A percentile compares a stretch with the other conserved stretches of the same genome.
phyloP scores from a whole-genome alignment of 1,140 invertebrate species.

The Aradophagus sp. region DNA sequence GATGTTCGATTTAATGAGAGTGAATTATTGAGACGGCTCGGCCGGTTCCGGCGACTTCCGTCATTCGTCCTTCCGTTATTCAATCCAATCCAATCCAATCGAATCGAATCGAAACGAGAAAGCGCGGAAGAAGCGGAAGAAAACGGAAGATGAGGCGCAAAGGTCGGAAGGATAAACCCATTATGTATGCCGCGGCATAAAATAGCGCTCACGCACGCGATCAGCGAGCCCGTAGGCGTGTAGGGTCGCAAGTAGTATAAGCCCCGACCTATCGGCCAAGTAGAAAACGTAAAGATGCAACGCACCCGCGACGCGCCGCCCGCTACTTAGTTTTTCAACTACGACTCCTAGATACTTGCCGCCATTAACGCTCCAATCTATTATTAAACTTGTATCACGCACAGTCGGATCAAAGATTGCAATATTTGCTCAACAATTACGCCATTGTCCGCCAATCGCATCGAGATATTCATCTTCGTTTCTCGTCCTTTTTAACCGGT shows the following conservation, averaged over 20 bases:
- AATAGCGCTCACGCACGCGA: constrained; percentile 51
- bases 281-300: constrained; percentile 61
- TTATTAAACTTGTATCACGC: too few species aligned
- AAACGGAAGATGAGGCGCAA: constrained; percentile 44
- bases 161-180: constrained; percentile 47
- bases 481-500: too few species aligned
- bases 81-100: too few species aligned
- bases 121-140: constrained; percentile 42
- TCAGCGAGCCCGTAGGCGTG: constrained; percentile 49
- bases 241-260: constrained; percentile 62
- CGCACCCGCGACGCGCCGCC: constrained; percentile 50
- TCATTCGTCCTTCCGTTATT: constrained; percentile 39
- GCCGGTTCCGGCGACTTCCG: constrained; percentile 19
- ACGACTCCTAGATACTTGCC: too few species aligned
- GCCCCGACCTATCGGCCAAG: constrained; percentile 63
- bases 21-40: constrained; percentile 44
- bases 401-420: background rate
- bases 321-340: too few species aligned
- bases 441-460: too few species aligned
- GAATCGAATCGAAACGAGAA: constrained; percentile 22
- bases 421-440: constrained; percentile 6
- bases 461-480: too few species aligned
- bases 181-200: constrained; percentile 40
- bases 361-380: background rate
- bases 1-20: constrained; percentile 26